Percentiles rank a stretch among this genome's conserved stretches.
phyloP scores from a whole-genome alignment of 2,797 vertebrate genomes.

The Crenuchus spilurus region DNA sequence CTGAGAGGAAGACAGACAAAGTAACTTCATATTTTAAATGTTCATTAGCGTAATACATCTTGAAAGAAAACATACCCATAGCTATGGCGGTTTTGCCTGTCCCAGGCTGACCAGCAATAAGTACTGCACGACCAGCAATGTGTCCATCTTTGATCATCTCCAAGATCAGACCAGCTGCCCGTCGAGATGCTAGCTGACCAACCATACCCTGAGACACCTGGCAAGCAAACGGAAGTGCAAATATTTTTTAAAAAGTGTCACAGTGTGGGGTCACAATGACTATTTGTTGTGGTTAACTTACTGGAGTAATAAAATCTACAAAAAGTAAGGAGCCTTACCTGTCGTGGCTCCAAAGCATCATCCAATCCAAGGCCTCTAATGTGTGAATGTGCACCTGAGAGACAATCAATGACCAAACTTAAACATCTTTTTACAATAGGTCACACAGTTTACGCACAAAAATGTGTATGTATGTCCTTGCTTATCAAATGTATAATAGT shows the following conservation, averaged over 20 bases:
- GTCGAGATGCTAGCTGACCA: conserved; percentile 91
- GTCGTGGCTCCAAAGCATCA: conserved; percentile 91
- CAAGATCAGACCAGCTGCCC: conserved; percentile 89
- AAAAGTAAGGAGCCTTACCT: conserved; percentile 74
- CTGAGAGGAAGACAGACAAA: no score
- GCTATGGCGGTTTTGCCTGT: conserved; percentile 94
- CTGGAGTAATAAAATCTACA: neutral
- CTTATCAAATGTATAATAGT: no score
- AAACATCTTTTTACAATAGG: no score
- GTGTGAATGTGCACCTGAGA: conserved; percentile 90
- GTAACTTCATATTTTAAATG: no score
- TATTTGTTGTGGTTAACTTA: no score
- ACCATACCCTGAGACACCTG: conserved; percentile 97
- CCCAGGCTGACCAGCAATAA: conserved; percentile 92
- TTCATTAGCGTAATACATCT: no score
- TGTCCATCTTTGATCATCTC: conserved; percentile 96
- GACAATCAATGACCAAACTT: neutral
- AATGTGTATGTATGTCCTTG: no score
- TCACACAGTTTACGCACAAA: no score
- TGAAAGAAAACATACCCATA: conserved; percentile 81
- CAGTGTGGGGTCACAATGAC: no score
- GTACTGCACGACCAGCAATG: conserved; percentile 89
- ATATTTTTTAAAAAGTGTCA: no score
- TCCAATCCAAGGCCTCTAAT: conserved; percentile 93
- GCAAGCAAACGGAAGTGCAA: neutral